Conservation (phyloP, 2,888 invertebrate species). For the Drosophila heteroneura region DNA sequence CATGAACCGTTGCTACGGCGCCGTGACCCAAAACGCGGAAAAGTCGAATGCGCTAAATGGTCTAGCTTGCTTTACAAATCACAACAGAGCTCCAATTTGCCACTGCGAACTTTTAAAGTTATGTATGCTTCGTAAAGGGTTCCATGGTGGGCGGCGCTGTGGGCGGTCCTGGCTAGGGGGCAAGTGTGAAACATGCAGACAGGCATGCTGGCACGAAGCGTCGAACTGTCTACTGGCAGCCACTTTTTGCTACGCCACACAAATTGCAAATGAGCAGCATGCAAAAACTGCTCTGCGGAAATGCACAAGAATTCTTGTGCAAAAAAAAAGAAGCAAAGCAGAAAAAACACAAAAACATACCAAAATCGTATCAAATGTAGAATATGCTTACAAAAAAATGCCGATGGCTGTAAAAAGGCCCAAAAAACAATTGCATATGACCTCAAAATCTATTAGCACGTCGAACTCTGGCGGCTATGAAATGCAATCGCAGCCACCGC, state of each 20-base stretch:
- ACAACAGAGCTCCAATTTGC: slow-evolving; percentile 57
- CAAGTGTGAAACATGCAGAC: slow-evolving; percentile 74
- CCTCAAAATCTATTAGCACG: slow-evolving; percentile 84
- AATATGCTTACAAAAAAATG: slow-evolving; percentile 17
- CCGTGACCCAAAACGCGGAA: slow-evolving; percentile 48
- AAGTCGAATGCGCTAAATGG: slow-evolving; percentile 59
- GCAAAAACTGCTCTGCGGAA: slow-evolving; percentile 71
- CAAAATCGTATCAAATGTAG: slow-evolving; percentile 65
- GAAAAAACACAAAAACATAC: slow-evolving; percentile 36
- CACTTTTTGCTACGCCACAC: slow-evolving; percentile 53
- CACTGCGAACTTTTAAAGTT: slow-evolving; percentile 26
- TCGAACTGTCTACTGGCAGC: slow-evolving; percentile 65
- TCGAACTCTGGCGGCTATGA: slow-evolving; percentile 79
- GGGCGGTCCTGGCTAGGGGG: slow-evolving; percentile 65
- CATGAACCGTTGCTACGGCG: slow-evolving; percentile 51
- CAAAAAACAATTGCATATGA: slow-evolving; percentile 72
- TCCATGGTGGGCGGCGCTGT: slow-evolving; percentile 38
- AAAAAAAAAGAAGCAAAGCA: slow-evolving; percentile 46
- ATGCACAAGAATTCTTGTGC: slow-evolving; percentile 76
- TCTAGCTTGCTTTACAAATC: slow-evolving; percentile 57
- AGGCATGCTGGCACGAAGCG: slow-evolving; percentile 74
- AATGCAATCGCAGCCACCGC: slow-evolving; percentile 66
- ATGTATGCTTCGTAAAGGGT: slow-evolving; percentile 7
- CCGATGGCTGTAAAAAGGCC: slow-evolving; percentile 34
- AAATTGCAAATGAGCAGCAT: slow-evolving; percentile 70